These are phyloP conservation scores for Apostichopus californicus DNA, from an alignment of 35 echinoderm and acorn worm species.

Conservation along the genomic window DNA sequence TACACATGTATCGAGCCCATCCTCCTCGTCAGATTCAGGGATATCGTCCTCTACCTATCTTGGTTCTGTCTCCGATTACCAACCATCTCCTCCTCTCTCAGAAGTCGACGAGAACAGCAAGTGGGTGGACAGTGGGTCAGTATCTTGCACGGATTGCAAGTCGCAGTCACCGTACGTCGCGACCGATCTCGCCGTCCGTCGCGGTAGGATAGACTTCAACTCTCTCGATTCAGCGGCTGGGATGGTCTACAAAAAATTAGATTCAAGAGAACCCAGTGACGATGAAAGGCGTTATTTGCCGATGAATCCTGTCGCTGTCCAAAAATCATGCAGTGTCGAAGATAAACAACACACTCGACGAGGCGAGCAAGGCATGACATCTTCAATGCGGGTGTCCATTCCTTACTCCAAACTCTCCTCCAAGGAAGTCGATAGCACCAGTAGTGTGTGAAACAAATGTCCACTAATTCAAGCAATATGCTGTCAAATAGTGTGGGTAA, in stretches of 20 bases:
- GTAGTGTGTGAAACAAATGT: no score
- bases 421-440: not conserved
- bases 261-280: not conserved
- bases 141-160: not conserved
- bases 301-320: conserved; percentile 5
- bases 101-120: not conserved
- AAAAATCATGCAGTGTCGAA: not conserved
- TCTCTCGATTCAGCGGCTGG: not conserved
- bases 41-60: conserved; percentile 25
- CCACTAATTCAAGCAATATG: no score
- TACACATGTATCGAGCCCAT: not conserved
- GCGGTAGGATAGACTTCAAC: not conserved
- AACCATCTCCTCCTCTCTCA: not conserved
- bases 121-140: not conserved
- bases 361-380: not conserved
- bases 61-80: conserved; percentile 35
- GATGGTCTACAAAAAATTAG: conserved; percentile 12
- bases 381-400: not conserved
- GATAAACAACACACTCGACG: not conserved
- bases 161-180: not conserved
- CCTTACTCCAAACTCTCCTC: conserved; percentile 1
- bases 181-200: not conserved
- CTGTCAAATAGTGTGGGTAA: no score
- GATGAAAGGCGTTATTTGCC: conserved; percentile 2
- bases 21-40: conserved; percentile 30